Percentiles rank a stretch among this genome's conserved stretches.
These are phyloP conservation scores for Zaprionus capensis DNA, from an alignment of 1,140 invertebrate species.

Conservation along the genomic window DNA sequence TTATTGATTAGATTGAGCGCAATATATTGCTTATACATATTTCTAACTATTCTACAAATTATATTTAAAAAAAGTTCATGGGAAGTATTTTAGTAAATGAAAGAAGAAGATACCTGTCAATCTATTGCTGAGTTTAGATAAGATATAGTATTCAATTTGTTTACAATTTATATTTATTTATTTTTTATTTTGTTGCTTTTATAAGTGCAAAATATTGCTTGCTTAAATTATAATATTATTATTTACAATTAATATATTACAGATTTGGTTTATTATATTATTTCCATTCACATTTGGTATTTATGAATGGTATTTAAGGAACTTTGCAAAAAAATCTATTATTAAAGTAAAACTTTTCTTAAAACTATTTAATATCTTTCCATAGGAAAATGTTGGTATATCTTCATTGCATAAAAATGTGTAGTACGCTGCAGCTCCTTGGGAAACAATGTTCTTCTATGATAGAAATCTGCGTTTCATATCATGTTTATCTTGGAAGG, in stretches of 20 bases:
- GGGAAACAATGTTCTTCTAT: background rate
- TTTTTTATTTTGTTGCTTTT: background rate
- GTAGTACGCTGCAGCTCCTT: background rate
- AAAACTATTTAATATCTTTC: background rate
- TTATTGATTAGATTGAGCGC: background rate
- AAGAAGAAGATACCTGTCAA: background rate
- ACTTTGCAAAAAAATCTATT: background rate
- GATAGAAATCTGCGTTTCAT: background rate
- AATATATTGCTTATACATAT: background rate
- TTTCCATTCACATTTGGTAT: background rate
- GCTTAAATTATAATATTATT: too few species aligned
- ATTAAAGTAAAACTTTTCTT: background rate
- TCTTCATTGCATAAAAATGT: background rate
- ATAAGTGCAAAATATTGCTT: background rate
- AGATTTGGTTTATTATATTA: background rate
- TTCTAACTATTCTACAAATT: too few species aligned
- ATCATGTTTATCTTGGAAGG: background rate
- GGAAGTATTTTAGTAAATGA: too few species aligned
- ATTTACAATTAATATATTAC: background rate
- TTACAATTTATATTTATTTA: background rate
- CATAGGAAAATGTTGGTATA: background rate
- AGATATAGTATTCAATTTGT: background rate
- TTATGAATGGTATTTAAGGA: background rate
- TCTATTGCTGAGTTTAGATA: background rate
- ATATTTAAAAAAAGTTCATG: too few species aligned